phyloP scores from a whole-genome alignment of 2,797 vertebrate genomes.

The Tenualosa thibaudeaui region DNA sequence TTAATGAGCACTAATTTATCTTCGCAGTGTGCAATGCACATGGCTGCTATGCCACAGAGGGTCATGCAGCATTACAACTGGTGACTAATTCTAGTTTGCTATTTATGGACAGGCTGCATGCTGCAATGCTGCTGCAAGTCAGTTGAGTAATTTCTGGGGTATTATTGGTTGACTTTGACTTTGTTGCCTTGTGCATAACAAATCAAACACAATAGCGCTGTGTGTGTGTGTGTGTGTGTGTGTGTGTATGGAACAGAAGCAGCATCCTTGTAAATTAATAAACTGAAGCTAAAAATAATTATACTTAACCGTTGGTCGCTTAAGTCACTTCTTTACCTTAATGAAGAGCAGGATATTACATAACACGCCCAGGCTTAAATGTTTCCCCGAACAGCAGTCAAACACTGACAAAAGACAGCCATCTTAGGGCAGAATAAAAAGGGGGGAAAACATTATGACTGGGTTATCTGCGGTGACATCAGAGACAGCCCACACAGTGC shows the following conservation, averaged over 20 bases:
- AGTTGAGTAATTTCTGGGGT: too few relatives aligned
- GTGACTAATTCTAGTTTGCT: too few relatives aligned
- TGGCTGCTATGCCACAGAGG: too few relatives aligned
- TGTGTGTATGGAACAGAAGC: background rate
- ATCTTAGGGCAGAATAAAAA: background rate
- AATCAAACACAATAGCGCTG: too few relatives aligned
- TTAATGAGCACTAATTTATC: background rate
- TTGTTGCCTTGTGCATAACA: too few relatives aligned
- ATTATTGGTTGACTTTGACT: too few relatives aligned
- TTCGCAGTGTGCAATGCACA: too few relatives aligned
- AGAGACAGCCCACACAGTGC: background rate
- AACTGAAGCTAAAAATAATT: background rate
- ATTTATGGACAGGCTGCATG: too few relatives aligned
- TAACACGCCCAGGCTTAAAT: background rate
- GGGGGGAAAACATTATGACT: background rate
- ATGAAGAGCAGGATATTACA: background rate
- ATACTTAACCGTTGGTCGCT: background rate
- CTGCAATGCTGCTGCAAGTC: too few relatives aligned
- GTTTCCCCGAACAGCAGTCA: constrained; percentile 5
- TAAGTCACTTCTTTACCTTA: background rate
- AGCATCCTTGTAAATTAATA: background rate
- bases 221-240: too few relatives aligned
- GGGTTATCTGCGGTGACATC: constrained; percentile 14
- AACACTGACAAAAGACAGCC: background rate
- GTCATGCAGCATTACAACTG: too few relatives aligned